Base-by-base conservation (phyloP, 2,888 invertebrate genomes). In the Kuschelorhynchus macadamiae region DNA sequence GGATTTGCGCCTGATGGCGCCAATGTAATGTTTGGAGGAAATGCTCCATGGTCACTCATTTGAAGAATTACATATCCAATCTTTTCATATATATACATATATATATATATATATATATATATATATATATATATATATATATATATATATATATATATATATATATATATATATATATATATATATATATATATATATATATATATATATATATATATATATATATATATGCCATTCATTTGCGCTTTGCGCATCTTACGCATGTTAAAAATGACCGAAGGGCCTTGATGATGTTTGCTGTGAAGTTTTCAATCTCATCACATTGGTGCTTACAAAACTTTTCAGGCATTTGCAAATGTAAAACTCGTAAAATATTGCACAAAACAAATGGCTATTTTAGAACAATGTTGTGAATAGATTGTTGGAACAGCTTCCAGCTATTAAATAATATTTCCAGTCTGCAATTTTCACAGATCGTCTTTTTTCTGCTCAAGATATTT, bases 181-280 rank as follows among this genome's bases (percentile, higher is more conserved):
- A n/a, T n/a, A n/a, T n/a, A n/a, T n/a, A n/a, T n/a, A n/a, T n/a
- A n/a, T n/a, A n/a, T n/a, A n/a, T n/a, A n/a, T n/a, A n/a, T n/a
- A n/a, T n/a, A n/a, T n/a, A n/a, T n/a, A n/a, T n/a, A n/a, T n/a
- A n/a, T n/a, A n/a, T n/a, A n/a, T n/a, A n/a, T n/a, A n/a, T n/a
- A 75, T 75, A 60, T 79, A 78, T 60, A 73, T 76, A 18, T 79
- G 75, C 41, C 78, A 78, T 52, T 75, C 74, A 1, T 76, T 79
- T 62, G 69, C 71, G 16, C 57, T 77, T 60, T 77, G 76, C 61
- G 75, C 76, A 21, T 74, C 72, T 49, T 71, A 76, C 53, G 75
- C 78, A 17, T 75, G 74, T 41, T 16, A 68, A 44, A 76, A 75
- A 64, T 53, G 78, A n/a, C 75, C 77, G 12, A 36, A 68, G 30